These are phyloP conservation scores for Drosophila mayaguana DNA, from an alignment of 2,888 invertebrate genomes.

Conservation along the genomic window DNA sequence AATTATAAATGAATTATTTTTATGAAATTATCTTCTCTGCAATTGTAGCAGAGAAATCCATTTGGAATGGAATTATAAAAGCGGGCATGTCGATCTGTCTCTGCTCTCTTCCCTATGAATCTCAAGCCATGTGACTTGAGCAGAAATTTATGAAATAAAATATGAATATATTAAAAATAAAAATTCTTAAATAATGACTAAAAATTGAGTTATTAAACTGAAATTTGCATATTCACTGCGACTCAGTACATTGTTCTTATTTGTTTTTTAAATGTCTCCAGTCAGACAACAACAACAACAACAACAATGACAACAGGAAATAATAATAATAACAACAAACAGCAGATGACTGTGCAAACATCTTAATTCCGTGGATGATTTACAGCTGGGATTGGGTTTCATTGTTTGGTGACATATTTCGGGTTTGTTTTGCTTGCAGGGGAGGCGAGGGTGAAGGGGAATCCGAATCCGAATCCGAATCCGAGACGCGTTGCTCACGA, in stretches of 20 bases:
- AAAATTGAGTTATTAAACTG: conserved; percentile 2
- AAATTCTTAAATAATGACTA: background rate
- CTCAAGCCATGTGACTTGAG: too few relatives aligned
- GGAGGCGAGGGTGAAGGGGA: conserved; percentile 6
- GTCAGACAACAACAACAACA: conserved; percentile 27
- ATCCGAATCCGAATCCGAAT: conserved; percentile 16
- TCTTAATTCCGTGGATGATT: conserved; percentile 81
- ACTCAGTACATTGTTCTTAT: background rate
- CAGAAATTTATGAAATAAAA: too few relatives aligned
- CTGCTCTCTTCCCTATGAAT: too few relatives aligned
- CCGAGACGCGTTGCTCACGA: conserved; percentile 14
- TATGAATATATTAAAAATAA: too few relatives aligned
- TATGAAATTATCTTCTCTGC: too few relatives aligned
- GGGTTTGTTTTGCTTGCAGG: conserved; percentile 4
- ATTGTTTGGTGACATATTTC: conserved; percentile 69
- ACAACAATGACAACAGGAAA: background rate
- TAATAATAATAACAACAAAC: conserved; percentile 17
- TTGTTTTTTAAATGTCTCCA: conserved; percentile 12
- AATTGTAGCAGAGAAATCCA: too few relatives aligned
- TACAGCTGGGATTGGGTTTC: conserved; percentile 80
- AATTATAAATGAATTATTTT: too few relatives aligned
- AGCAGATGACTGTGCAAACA: conserved; percentile 49
- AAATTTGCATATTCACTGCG: background rate
- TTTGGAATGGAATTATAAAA: too few relatives aligned
- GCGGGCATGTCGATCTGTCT: too few relatives aligned